Base-by-base conservation (phyloP, 35 echinoderm and acorn worm species). In the Diadema setosum region DNA sequence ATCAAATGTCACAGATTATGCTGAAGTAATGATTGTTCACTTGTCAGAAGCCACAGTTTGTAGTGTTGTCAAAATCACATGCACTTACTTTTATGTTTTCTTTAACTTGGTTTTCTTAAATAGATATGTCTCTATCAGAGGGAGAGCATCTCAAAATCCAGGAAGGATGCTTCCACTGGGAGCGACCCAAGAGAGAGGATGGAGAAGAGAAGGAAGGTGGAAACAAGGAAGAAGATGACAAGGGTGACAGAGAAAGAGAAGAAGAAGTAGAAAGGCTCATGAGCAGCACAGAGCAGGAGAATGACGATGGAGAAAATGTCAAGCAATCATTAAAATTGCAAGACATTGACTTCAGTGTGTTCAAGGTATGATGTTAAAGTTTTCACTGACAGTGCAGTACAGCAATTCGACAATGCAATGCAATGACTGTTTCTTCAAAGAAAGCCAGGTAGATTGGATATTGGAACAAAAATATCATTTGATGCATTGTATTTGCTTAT, bases 81-180 rank as follows among this genome's bases (percentile, higher is more conserved):
- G n/a, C n/a, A n/a, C n/a, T n/a, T n/a, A n/a, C n/a, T n/a, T n/a
- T n/a, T n/a, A 65, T 32, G 36, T 16, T 32, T 27, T 32, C 30
- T 67, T n/a, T n/a, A n/a, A n/a, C n/a, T n/a, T n/a, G n/a, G n/a
- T n/a, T 4, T 43, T 44, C 73, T 35, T 78, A 14, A 0, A 35
- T 36, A 78, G 73, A 41, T 17, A 44, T 41, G 9, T 16, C 15
- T 36, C 73, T 78, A n/a, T 44, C 73, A 3, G 37, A 39, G 8
- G 73, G 73, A 42, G 37, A 42, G 16, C 64, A 58, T 42, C 36
- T 96, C 7, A 87, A 80, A 15, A 85, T 96, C 37, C 45, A 81
- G 18, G 56, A 96, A 4, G 94, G 94, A 20, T 55, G 58, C 33
- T 96, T 96, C 67, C 90, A 96, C 36, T 96, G 94, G 94, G 94